Evolutionary conservation across 2,888 invertebrate species (phyloP).

Genomic region (Leptopilina drosophilae): DNA sequence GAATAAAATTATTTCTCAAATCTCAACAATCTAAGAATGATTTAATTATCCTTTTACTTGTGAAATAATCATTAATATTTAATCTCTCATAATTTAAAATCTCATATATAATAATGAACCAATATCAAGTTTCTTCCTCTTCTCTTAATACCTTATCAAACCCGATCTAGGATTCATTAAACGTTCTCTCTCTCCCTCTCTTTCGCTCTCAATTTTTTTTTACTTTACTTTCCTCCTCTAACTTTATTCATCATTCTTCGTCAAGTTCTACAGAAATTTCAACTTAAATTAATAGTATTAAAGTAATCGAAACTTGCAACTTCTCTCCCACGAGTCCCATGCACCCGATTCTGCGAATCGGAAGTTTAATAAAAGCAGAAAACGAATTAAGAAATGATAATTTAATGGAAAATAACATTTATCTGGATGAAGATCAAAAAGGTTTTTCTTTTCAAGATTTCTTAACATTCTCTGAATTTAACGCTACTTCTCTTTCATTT

Average conservation of each 20-base stretch:
- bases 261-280: constrained; percentile 26
- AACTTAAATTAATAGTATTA: constrained; percentile 25
- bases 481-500: too few species aligned
- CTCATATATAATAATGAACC: background rate
- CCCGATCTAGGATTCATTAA: constrained; percentile 19
- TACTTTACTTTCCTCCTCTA: constrained; percentile 29
- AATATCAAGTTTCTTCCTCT: background rate
- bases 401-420: constrained; percentile 12
- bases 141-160: constrained; percentile 17
- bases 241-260: constrained; percentile 35
- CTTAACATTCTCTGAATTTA: too few species aligned
- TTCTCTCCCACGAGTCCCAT: constrained; percentile 4
- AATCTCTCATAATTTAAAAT: background rate
- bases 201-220: background rate
- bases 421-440: background rate
- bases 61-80: background rate
- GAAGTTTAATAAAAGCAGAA: constrained; percentile 17
- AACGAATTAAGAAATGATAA: constrained; percentile 21
- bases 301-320: constrained; percentile 20
- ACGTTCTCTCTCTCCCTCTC: background rate
- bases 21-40: too few species aligned
- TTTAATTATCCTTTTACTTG: too few species aligned
- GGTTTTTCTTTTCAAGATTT: background rate
- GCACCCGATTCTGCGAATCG: constrained; percentile 6
- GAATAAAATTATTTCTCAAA: too few species aligned